Conservation (phyloP, 2,113 vertebrate genomes). For the Alethe diademata region DNA sequence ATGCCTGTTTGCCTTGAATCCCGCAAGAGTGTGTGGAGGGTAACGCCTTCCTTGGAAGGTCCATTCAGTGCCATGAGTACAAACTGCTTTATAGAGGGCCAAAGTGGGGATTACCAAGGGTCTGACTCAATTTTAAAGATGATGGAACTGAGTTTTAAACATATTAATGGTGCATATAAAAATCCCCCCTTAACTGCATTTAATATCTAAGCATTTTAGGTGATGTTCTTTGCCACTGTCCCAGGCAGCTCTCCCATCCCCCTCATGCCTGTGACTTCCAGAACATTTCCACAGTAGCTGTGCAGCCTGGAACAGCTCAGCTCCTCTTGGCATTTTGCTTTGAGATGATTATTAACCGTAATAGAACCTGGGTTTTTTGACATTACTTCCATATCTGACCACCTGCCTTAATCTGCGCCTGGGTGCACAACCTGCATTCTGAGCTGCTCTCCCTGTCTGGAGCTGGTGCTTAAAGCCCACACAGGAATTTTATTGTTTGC, state of each 20-base stretch:
- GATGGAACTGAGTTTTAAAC: neutral
- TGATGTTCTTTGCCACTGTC: neutral
- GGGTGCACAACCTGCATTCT: neutral
- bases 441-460: neutral
- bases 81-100: neutral
- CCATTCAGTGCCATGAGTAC: neutral
- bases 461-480: neutral
- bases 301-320: neutral
- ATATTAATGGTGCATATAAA: neutral
- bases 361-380: neutral
- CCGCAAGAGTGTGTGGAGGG: neutral
- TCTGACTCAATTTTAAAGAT: neutral
- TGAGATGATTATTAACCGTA: neutral
- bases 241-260: fast-evolving
- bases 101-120: neutral
- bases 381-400: neutral
- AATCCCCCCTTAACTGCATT: neutral
- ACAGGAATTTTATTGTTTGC: neutral
- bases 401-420: neutral
- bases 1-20: neutral
- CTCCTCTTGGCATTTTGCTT: neutral
- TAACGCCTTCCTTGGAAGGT: neutral
- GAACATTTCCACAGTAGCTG: neutral
- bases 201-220: neutral
- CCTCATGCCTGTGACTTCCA: neutral